These are phyloP conservation scores for Puntigrus tetrazona DNA, from an alignment of 2,113 vertebrate genomes.

Conservation along the genomic window DNA sequence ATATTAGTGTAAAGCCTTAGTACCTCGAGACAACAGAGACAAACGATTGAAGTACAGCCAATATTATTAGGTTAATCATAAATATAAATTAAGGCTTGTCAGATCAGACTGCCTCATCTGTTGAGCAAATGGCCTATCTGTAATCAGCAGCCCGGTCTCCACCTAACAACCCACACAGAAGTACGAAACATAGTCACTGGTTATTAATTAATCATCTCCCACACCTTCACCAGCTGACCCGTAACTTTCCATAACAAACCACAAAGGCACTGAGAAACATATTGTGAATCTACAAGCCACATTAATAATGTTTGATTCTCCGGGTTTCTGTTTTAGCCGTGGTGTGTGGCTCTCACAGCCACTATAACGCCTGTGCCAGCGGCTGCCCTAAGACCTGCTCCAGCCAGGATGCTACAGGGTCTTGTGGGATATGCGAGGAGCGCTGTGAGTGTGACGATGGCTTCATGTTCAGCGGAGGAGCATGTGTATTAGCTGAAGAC, in stretches of 20 bases:
- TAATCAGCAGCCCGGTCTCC: background rate
- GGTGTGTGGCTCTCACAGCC: conserved; percentile 71
- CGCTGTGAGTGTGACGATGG: conserved; percentile 75
- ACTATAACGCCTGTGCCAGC: conserved; percentile 72
- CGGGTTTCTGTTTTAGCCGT: conserved; percentile 59
- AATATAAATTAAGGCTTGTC: conserved; percentile 1
- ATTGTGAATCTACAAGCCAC: background rate
- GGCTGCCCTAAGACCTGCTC: conserved; percentile 74
- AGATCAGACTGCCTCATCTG: background rate
- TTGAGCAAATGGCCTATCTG: background rate
- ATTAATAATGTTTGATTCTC: background rate
- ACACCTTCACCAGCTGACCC: background rate
- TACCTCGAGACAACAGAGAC: background rate
- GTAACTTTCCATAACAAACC: background rate
- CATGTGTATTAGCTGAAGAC: conserved; percentile 69
- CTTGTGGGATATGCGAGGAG: conserved; percentile 73
- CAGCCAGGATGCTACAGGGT: conserved; percentile 52
- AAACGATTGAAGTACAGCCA: background rate
- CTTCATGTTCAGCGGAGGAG: conserved; percentile 71
- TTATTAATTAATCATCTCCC: conserved; percentile 21
- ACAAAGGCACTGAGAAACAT: background rate
- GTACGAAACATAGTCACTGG: background rate
- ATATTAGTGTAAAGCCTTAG: background rate
- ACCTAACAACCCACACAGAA: background rate
- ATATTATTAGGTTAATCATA: conserved; percentile 7